Conservation (phyloP, 2,888 invertebrate genomes). For the Drosophila aldrichi region DNA sequence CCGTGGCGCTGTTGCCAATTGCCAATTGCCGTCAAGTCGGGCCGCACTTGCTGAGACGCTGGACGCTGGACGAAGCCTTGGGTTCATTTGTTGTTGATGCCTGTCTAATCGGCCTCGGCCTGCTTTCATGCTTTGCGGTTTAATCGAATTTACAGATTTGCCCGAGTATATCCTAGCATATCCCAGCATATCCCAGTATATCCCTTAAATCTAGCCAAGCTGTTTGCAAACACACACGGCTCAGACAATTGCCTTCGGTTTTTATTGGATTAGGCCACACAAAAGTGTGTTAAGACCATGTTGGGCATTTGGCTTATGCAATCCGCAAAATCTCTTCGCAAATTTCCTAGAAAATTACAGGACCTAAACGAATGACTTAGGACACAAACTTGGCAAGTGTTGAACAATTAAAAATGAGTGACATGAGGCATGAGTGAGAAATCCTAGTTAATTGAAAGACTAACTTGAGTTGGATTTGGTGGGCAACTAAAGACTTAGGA, state of each 20-base stretch:
- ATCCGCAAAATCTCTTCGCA: slow-evolving; percentile 22
- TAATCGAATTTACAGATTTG: slow-evolving; percentile 78
- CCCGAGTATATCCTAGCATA: slow-evolving; percentile 25
- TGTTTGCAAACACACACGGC: slow-evolving; percentile 70
- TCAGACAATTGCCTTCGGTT: slow-evolving; percentile 44
- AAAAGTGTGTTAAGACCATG: slow-evolving; percentile 69
- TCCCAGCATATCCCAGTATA: slow-evolving; percentile 24
- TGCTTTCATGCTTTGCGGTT: slow-evolving; percentile 80
- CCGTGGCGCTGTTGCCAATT: slow-evolving; percentile 68
- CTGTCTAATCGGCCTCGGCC: slow-evolving; percentile 38
- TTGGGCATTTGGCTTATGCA: slow-evolving; percentile 49
- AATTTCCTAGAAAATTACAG: slow-evolving; percentile 64
- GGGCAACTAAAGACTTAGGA: slow-evolving; percentile 57
- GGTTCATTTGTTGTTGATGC: slow-evolving; percentile 14
- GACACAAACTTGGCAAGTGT: background rate
- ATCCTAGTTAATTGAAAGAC: no score
- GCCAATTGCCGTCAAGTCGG: slow-evolving; percentile 64
- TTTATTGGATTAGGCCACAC: slow-evolving; percentile 75
- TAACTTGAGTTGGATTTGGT: background rate
- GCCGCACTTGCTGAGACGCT: slow-evolving; percentile 61
- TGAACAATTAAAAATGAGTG: slow-evolving; percentile 18
- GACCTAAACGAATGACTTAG: slow-evolving; percentile 13
- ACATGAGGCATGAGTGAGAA: slow-evolving; percentile 54
- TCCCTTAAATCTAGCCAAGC: slow-evolving; percentile 41
- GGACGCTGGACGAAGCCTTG: background rate